Evolutionary conservation across 92 coral and sea anemone species (phyloP).

Genomic region (Actinernus sp.): DNA sequence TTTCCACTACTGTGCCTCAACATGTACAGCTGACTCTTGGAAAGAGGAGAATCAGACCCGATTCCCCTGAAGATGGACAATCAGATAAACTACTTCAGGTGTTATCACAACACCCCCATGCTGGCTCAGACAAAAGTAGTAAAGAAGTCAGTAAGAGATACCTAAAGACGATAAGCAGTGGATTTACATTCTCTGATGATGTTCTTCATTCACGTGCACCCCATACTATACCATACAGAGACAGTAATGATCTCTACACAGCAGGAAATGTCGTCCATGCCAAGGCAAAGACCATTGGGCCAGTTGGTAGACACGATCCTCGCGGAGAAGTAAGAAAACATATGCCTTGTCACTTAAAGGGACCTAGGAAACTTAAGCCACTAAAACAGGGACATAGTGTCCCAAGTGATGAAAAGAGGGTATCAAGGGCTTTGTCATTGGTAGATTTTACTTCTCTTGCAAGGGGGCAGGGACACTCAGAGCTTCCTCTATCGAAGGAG

Average conservation of each 20-base stretch:
- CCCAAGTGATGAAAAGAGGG: conserved; percentile 23
- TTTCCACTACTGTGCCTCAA: conserved; percentile 27
- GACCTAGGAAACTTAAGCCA: conserved; percentile 75
- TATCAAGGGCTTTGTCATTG: conserved; percentile 12
- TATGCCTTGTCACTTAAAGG: conserved; percentile 74
- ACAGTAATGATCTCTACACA: conserved; percentile 64
- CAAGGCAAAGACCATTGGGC: conserved; percentile 50
- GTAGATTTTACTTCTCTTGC: conserved; percentile 18
- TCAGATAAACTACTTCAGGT: conserved; percentile 59
- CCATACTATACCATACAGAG: conserved; percentile 78
- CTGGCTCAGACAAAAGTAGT: conserved; percentile 66
- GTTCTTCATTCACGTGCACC: conserved; percentile 90
- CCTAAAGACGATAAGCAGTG: conserved; percentile 74
- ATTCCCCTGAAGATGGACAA: conserved; percentile 5
- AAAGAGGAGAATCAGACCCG: not conserved
- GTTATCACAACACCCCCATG: conserved; percentile 61
- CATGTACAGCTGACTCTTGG: conserved; percentile 1
- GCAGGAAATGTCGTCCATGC: conserved; percentile 43
- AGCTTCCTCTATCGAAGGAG: conserved; percentile 15
- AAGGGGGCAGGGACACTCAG: conserved; percentile 20
- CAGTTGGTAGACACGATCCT: conserved; percentile 78
- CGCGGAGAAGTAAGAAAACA: conserved; percentile 65
- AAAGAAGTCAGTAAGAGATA: conserved; percentile 58
- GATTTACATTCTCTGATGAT: conserved; percentile 78
- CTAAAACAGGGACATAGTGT: conserved; percentile 28